Conservation (phyloP, 1,140 invertebrate species). For the Dreissena rostriformis region DNA sequence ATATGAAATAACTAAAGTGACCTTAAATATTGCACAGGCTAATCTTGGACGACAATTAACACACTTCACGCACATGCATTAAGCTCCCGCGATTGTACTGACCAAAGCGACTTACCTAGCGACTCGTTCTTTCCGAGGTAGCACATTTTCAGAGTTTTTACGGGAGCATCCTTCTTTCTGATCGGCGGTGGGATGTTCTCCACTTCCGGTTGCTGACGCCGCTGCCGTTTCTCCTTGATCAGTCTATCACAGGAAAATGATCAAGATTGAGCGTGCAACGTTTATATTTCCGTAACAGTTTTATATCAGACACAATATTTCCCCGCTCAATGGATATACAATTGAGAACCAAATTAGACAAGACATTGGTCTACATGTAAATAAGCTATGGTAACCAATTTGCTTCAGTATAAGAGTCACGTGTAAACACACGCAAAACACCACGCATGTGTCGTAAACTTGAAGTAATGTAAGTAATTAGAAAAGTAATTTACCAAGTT, state of each 20-base stretch:
- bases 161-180: constrained; percentile 65
- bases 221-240: constrained; percentile 43
- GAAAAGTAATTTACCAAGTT: too few relatives aligned
- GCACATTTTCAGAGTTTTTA: constrained; percentile 70
- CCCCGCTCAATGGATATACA: neutral
- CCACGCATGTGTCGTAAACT: neutral
- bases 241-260: constrained; percentile 3
- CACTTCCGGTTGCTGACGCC: neutral
- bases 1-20: too few relatives aligned
- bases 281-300: neutral
- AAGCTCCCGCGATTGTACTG: too few relatives aligned
- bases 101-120: constrained; percentile 66
- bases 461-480: too few relatives aligned
- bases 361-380: neutral
- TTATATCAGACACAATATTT: too few relatives aligned
- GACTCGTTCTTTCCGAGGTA: constrained; percentile 75
- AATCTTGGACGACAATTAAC: too few relatives aligned
- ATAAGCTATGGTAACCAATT: neutral
- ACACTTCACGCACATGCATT: too few relatives aligned
- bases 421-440: too few relatives aligned
- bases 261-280: neutral
- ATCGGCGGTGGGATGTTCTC: constrained; percentile 17
- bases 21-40: too few relatives aligned
- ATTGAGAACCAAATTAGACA: neutral
- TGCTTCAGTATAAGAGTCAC: too few relatives aligned